A percentile compares a stretch with the other conserved stretches of the same genome.
Conservation (phyloP, 1,140 invertebrate species). For the Macrosteles quadrilineatus region DNA sequence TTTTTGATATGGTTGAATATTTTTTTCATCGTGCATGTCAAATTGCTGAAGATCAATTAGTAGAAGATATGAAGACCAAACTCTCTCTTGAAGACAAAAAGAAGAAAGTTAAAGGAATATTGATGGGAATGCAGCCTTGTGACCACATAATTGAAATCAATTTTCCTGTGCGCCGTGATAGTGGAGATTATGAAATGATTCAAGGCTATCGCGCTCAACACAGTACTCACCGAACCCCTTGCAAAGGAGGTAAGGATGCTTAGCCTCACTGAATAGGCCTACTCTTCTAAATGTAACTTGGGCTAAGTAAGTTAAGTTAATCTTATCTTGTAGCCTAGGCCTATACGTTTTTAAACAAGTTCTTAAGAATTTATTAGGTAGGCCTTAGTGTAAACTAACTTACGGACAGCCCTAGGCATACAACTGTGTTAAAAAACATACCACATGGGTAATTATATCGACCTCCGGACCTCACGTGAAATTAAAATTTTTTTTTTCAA, state of each 20-base stretch:
- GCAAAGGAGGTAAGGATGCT: slow-evolving; percentile 86
- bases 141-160: slow-evolving; percentile 93
- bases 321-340: no score
- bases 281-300: no score
- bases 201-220: slow-evolving; percentile 97
- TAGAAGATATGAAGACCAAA: slow-evolving; percentile 80
- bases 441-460: no score
- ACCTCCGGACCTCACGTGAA: no score
- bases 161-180: slow-evolving; percentile 93
- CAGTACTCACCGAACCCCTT: slow-evolving; percentile 93
- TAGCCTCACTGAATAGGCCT: not conserved
- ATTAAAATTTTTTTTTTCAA: no score
- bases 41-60: slow-evolving; percentile 86
- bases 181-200: slow-evolving; percentile 96
- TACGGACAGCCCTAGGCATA: no score
- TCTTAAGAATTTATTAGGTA: no score
- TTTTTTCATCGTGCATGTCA: slow-evolving; percentile 91
- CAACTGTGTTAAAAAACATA: no score
- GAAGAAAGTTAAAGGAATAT: slow-evolving; percentile 89
- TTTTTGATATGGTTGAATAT: slow-evolving; percentile 96
- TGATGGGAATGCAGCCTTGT: slow-evolving; percentile 92
- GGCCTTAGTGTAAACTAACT: no score
- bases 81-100: slow-evolving; percentile 81
- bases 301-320: no score
- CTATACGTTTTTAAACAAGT: no score